phyloP scores from a whole-genome alignment of 2,113 vertebrate species.

The Picathartes gymnocephalus region DNA sequence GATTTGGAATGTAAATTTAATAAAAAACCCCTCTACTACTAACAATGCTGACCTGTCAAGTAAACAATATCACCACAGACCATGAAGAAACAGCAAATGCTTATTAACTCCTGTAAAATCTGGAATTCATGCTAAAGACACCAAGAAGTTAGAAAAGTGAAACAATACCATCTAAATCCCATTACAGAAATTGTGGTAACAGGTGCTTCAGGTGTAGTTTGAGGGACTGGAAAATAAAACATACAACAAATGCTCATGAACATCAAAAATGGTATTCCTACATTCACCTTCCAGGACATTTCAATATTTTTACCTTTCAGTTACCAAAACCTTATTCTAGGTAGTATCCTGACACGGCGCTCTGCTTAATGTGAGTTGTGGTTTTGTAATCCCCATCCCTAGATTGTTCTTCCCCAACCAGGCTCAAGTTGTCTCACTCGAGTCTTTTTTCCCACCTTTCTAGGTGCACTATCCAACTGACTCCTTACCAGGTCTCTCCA shows the following conservation, averaged over 20 bases:
- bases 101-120: background rate
- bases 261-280: accelerated
- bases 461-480: background rate
- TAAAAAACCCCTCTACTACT: background rate
- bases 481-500: background rate
- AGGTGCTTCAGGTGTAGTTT: background rate
- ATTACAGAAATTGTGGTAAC: background rate
- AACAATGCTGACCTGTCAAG: background rate
- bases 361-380: background rate
- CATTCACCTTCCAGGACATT: background rate
- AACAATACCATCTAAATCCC: background rate
- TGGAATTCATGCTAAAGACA: background rate
- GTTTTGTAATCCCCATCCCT: background rate
- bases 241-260: background rate
- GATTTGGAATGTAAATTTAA: background rate
- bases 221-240: background rate
- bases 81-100: background rate
- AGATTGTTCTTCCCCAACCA: background rate
- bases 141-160: background rate
- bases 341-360: accelerated
- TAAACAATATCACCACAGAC: background rate
- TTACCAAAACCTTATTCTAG: background rate
- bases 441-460: accelerated
- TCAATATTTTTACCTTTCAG: background rate
- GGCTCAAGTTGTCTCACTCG: background rate